Percentiles rank a stretch among this genome's conserved stretches.
Evolutionary conservation across 2,797 vertebrate genomes (phyloP).

Genomic region (Gymnoscopelus braueri): DNA sequence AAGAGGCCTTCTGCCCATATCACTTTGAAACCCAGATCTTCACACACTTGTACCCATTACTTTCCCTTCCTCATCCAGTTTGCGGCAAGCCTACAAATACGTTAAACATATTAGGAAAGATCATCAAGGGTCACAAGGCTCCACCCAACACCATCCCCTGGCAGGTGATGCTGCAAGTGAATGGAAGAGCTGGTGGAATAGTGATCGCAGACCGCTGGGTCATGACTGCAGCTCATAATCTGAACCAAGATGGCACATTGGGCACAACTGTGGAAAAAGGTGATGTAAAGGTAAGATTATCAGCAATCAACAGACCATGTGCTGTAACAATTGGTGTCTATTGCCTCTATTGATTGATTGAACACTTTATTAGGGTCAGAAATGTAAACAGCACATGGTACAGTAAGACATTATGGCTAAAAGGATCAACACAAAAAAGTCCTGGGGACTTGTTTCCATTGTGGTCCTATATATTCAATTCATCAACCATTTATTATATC

Average conservation of each 20-base stretch:
- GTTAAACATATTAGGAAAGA: slow-evolving; percentile 26
- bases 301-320: no score
- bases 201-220: slow-evolving; percentile 78
- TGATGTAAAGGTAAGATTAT: background rate
- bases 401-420: no score
- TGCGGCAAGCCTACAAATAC: slow-evolving; percentile 67
- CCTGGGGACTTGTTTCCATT: no score
- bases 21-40: background rate
- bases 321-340: no score
- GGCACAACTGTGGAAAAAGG: fast-evolving
- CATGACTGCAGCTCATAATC: slow-evolving; percentile 75
- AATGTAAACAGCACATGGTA: no score
- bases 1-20: no score
- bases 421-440: no score
- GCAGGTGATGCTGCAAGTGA: slow-evolving; percentile 58
- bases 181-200: slow-evolving; percentile 52
- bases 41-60: background rate
- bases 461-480: no score
- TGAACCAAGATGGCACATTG: background rate
- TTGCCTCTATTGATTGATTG: no score
- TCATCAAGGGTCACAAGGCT: slow-evolving; percentile 63
- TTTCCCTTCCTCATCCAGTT: slow-evolving; percentile 54
- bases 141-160: slow-evolving; percentile 64
- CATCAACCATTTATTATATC: no score
- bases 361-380: no score